Percentiles rank a stretch among this genome's conserved stretches.
Evolutionary conservation across 2,888 invertebrate genomes (phyloP).

Genomic region (Drosophila infuscata): DNA sequence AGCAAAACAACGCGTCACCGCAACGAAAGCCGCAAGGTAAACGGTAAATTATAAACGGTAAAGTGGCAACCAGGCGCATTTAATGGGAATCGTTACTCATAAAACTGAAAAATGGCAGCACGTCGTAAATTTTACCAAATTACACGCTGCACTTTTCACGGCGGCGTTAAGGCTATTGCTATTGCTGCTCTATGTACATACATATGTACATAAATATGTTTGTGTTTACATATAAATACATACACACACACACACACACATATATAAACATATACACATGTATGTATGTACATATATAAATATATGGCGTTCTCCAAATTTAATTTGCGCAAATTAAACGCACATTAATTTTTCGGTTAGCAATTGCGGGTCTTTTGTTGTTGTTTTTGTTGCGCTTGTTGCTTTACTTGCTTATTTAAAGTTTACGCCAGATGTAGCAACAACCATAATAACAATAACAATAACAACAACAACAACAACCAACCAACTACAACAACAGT

Average conservation of each 20-base stretch:
- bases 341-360: conserved; percentile 66
- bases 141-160: conserved; percentile 42
- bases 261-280: background rate
- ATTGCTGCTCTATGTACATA: background rate
- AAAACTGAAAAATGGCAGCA: conserved; percentile 56
- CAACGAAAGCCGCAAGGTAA: conserved; percentile 9
- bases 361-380: conserved; percentile 49
- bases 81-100: conserved; percentile 36
- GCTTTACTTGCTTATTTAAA: conserved; percentile 48
- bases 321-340: conserved; percentile 75
- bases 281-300: conserved; percentile 5
- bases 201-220: background rate
- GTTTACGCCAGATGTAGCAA: conserved; percentile 69
- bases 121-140: conserved; percentile 55
- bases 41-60: conserved; percentile 15
- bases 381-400: conserved; percentile 23
- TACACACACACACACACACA: background rate
- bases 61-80: conserved; percentile 28
- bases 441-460: conserved; percentile 21
- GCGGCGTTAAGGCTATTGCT: background rate
- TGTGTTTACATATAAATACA: background rate
- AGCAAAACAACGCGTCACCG: conserved; percentile 17
- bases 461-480: conserved; percentile 6
- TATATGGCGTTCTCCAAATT: conserved; percentile 51
- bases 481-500: conserved; percentile 14